Conservation (phyloP, 2,113 vertebrate species). For the Aleadryas rufinucha region DNA sequence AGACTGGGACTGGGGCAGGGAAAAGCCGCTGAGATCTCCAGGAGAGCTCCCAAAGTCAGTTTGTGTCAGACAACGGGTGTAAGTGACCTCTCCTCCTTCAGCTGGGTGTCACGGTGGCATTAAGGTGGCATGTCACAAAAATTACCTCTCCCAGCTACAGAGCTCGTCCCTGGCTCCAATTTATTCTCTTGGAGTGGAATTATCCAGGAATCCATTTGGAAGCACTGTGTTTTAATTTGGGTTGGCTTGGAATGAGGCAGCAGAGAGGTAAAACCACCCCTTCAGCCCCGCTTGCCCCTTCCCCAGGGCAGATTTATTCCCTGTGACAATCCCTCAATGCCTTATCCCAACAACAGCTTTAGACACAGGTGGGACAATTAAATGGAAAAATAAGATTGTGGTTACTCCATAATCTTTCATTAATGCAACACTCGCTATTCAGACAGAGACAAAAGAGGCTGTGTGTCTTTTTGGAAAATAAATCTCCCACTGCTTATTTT, state of each 20-base stretch:
- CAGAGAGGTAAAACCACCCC: neutral
- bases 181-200: neutral
- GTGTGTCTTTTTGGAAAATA: neutral
- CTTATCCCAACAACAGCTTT: neutral
- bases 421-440: neutral
- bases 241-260: neutral
- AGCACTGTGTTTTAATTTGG: neutral
- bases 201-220: neutral
- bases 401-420: neutral
- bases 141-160: neutral
- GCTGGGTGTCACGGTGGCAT: neutral
- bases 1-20: neutral
- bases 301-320: neutral
- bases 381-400: neutral
- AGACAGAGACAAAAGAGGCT: slow-evolving; percentile 26
- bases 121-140: slow-evolving; percentile 35
- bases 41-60: neutral
- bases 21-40: neutral
- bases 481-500: neutral
- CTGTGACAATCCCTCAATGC: neutral
- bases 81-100: neutral
- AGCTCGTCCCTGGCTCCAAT: neutral
- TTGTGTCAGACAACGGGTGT: neutral
- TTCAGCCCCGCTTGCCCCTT: neutral
- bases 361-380: slow-evolving; percentile 15